Percentiles rank a stretch among this genome's conserved stretches.
Conservation (phyloP, 2,113 vertebrate genomes). For the Chunga burmeisteri region DNA sequence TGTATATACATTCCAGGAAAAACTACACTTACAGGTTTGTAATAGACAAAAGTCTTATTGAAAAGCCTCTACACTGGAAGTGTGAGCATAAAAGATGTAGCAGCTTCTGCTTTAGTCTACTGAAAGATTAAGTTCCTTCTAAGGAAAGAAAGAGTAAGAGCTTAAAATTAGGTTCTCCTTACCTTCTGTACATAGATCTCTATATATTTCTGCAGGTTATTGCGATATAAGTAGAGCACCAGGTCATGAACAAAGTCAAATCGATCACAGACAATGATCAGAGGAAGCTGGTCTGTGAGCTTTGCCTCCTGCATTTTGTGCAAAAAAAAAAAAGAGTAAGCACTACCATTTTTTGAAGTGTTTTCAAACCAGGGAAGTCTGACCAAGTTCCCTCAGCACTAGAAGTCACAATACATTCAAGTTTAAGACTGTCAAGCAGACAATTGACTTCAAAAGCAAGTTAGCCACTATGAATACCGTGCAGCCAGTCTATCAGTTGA, state of each 20-base stretch:
- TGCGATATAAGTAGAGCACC: slow-evolving; percentile 90
- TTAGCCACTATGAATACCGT: neutral
- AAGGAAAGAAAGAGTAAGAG: neutral
- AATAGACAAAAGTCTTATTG: neutral
- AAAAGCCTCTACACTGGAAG: neutral
- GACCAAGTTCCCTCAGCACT: neutral
- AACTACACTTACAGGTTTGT: neutral
- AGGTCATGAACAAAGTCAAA: slow-evolving; percentile 94
- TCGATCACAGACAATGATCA: slow-evolving; percentile 92
- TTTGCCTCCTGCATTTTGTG: slow-evolving; percentile 83
- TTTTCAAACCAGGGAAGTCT: neutral
- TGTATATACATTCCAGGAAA: neutral
- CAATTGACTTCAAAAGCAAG: neutral
- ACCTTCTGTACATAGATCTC: slow-evolving; percentile 96
- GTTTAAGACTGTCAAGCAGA: neutral
- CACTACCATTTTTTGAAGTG: neutral
- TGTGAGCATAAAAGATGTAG: neutral
- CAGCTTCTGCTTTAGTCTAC: neutral
- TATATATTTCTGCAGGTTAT: slow-evolving; percentile 94
- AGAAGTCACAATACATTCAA: neutral
- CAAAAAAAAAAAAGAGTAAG: neutral
- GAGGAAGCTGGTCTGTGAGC: slow-evolving; percentile 91
- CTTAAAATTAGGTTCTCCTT: neutral
- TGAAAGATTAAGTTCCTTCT: neutral
- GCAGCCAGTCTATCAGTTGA: neutral